These are phyloP conservation scores for Microcebus tavaratra DNA, from an alignment of 2,113 vertebrate species.

Conservation along the genomic window DNA sequence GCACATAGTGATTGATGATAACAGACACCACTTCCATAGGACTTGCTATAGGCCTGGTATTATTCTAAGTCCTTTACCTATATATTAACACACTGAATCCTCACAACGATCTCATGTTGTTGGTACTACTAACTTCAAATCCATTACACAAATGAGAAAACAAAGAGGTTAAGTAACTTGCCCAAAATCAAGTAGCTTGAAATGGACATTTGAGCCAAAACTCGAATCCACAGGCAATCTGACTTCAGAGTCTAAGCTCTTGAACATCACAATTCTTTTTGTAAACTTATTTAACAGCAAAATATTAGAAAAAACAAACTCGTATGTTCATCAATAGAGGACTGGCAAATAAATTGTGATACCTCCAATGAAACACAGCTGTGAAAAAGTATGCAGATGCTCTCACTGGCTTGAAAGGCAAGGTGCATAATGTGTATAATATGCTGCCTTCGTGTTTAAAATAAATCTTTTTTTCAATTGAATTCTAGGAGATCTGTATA, in stretches of 20 bases:
- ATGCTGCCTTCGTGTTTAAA: background rate
- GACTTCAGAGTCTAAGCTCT: background rate
- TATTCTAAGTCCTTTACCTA: background rate
- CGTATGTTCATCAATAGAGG: background rate
- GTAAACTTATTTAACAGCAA: conserved; percentile 4
- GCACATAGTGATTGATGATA: background rate
- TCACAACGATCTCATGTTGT: background rate
- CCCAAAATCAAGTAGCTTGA: background rate
- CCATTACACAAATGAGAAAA: background rate
- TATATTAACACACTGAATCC: background rate
- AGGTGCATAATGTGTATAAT: background rate
- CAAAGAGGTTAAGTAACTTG: background rate
- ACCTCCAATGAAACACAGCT: background rate
- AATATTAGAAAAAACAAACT: background rate
- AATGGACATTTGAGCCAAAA: background rate
- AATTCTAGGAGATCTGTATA: background rate
- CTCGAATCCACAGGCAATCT: background rate
- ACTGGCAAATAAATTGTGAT: background rate
- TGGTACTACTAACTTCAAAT: background rate
- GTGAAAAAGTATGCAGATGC: background rate
- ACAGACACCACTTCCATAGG: background rate
- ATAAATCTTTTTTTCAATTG: background rate
- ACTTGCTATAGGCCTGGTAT: background rate
- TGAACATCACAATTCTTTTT: background rate
- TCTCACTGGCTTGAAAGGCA: background rate